A percentile compares a stretch with the other conserved stretches of the same genome.
Conservation (phyloP, 2,888 invertebrate species). For the Frankliniella fusca region DNA sequence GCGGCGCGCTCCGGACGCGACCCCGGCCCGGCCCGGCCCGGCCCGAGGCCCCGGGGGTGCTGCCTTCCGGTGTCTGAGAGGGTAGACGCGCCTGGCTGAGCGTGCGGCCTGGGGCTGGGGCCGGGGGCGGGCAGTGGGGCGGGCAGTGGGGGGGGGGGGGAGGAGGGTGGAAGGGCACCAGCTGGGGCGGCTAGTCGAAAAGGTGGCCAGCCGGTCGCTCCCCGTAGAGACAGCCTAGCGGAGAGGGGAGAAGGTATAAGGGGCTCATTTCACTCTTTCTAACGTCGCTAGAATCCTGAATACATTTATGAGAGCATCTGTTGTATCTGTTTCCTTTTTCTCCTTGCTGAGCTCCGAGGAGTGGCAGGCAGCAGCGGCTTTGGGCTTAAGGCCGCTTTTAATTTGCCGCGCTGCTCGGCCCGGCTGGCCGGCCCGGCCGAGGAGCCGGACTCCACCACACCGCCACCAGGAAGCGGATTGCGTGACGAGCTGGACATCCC, state of each 20-base stretch:
- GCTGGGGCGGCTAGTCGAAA: too few relatives aligned
- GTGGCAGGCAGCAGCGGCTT: neutral
- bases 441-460: neutral
- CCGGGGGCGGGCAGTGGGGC: neutral
- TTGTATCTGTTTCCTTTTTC: too few relatives aligned
- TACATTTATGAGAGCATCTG: too few relatives aligned
- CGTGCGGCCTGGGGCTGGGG: neutral
- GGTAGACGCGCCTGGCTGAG: neutral
- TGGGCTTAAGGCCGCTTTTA: neutral
- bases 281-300: too few relatives aligned
- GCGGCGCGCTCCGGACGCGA: neutral
- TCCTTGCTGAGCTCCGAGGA: neutral
- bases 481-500: neutral
- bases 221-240: too few relatives aligned
- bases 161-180: neutral
- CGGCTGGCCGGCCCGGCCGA: neutral
- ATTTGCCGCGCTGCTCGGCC: neutral
- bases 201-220: too few relatives aligned
- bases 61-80: slow-evolving; percentile 22
- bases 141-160: neutral
- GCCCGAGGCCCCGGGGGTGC: neutral
- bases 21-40: neutral
- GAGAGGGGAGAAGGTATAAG: too few relatives aligned
- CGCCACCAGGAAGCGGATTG: neutral
- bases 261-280: too few relatives aligned